Percentiles rank a stretch among this genome's conserved stretches.
Conservation (phyloP, 1,140 invertebrate species). For the Aleiodes sp. region DNA sequence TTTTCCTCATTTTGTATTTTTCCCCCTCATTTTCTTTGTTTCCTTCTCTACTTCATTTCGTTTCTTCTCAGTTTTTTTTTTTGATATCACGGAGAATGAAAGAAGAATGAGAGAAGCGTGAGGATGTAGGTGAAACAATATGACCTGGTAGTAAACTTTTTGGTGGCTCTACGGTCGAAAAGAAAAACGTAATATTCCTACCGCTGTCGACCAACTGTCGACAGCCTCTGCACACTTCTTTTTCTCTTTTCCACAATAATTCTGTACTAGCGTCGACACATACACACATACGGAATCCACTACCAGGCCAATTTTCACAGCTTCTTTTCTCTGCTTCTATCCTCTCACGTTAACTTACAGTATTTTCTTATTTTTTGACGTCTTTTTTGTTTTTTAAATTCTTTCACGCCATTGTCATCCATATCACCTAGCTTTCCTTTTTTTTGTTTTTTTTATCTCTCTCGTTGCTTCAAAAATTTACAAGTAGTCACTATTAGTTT, state of each 20-base stretch:
- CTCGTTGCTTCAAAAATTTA: no score
- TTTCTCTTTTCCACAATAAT: background rate
- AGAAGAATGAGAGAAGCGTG: background rate
- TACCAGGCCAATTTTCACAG: no score
- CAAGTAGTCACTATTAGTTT: no score
- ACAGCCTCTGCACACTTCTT: background rate
- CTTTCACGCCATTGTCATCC: no score
- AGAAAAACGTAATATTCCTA: constrained; percentile 5
- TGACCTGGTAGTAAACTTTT: background rate
- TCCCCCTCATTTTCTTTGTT: background rate
- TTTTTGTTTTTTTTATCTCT: no score
- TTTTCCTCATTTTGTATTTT: background rate
- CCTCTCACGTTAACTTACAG: no score
- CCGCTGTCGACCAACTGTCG: constrained; percentile 12
- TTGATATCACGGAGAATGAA: background rate
- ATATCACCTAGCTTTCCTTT: no score
- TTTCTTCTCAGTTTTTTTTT: background rate
- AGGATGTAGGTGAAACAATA: background rate
- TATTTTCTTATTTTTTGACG: no score
- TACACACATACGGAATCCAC: no score
- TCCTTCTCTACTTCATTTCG: background rate
- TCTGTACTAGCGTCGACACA: no score
- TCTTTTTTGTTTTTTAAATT: no score
- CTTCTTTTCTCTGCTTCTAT: no score
- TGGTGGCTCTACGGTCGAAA: background rate